Evolutionary conservation across 2,888 invertebrate genomes (phyloP).

Genomic region (Tenthredo notha): DNA sequence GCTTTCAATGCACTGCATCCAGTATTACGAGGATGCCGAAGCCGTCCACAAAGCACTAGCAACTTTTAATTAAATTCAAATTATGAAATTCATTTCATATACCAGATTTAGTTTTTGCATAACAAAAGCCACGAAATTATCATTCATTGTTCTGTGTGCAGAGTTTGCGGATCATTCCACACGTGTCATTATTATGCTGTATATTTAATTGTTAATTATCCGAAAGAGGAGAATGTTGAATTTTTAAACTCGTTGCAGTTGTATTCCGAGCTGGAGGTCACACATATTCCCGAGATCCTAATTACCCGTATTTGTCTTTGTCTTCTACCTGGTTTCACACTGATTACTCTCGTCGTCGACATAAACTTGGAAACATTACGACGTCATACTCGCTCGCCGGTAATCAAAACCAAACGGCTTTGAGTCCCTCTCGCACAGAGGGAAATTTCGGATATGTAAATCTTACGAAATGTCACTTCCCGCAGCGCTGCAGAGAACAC

Average conservation of each 20-base stretch:
- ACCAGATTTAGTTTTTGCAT: not conserved
- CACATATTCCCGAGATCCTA: not conserved
- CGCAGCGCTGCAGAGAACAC: not conserved
- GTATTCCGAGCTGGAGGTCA: not conserved
- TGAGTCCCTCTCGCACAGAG: constrained; percentile 34
- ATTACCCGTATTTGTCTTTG: constrained; percentile 45
- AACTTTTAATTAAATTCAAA: constrained; percentile 13
- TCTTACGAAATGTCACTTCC: constrained; percentile 43
- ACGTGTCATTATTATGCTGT: not conserved
- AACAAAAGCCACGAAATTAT: not conserved
- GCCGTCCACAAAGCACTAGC: not conserved
- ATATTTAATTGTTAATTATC: not conserved
- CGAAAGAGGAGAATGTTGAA: not conserved
- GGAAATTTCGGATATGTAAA: constrained; percentile 45
- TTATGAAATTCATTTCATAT: not conserved
- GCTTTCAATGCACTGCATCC: not conserved
- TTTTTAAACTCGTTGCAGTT: not conserved
- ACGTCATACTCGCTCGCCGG: constrained; percentile 41
- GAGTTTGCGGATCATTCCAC: not conserved
- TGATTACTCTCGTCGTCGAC: constrained; percentile 39
- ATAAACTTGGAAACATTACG: constrained; percentile 40
- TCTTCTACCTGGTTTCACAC: constrained; percentile 29
- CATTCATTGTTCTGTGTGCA: not conserved
- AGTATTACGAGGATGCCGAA: not conserved
- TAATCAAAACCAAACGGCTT: constrained; percentile 44